A percentile compares a stretch with the other conserved stretches of the same genome.
These are phyloP conservation scores for Lamproptera curius DNA, from an alignment of 2,888 invertebrate species.

Conservation along the genomic window DNA sequence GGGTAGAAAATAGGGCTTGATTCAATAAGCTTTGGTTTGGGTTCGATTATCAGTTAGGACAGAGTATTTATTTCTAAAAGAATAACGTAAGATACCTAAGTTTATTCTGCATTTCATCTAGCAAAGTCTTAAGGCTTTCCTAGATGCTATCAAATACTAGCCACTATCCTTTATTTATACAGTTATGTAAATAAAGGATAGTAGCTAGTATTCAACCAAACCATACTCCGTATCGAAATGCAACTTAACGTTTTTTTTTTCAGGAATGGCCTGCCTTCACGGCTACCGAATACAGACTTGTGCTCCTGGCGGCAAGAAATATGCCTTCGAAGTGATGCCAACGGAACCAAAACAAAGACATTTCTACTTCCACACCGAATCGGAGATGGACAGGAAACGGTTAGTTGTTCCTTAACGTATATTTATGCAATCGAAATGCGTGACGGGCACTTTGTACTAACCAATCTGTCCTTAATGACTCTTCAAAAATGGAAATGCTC, in stretches of 20 bases:
- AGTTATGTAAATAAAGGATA: too few species aligned
- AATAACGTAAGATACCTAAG: background rate
- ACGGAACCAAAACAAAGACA: conserved; percentile 91
- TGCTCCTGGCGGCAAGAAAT: conserved; percentile 91
- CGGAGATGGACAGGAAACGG: conserved; percentile 97
- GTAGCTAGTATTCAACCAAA: background rate
- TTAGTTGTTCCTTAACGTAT: too few species aligned
- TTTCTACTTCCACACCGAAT: conserved; percentile 95
- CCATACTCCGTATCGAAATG: background rate
- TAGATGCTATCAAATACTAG: background rate
- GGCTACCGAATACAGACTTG: conserved; percentile 94
- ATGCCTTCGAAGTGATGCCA: conserved; percentile 94
- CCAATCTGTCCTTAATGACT: too few species aligned
- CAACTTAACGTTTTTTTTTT: conserved; percentile 20
- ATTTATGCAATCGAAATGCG: too few species aligned
- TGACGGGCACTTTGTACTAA: too few species aligned
- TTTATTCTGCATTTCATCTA: background rate
- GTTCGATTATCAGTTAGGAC: too few species aligned
- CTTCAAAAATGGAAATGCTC: too few species aligned
- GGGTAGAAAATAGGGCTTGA: too few species aligned
- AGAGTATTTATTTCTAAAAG: too few species aligned
- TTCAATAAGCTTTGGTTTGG: too few species aligned
- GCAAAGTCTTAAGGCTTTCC: background rate
- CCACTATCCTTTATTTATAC: background rate
- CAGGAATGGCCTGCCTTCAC: conserved; percentile 95